Evolutionary conservation across 2,797 vertebrate species (phyloP), one percentile per base, ranked within the genome.

Genomic region (Alosa sapidissima): DNA sequence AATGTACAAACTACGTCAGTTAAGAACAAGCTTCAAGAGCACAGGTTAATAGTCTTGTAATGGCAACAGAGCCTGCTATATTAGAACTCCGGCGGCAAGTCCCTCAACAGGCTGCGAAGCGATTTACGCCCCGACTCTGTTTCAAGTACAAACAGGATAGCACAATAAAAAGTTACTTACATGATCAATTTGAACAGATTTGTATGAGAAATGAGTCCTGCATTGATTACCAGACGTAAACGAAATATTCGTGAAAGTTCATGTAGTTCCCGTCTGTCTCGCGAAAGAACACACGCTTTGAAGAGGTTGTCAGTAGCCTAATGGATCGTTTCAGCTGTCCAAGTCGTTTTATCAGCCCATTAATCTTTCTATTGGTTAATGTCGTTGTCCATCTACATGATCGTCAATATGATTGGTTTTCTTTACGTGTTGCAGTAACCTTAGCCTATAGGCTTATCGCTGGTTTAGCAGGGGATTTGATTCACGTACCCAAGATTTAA

Each of bases 71-170:
- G 33, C 13, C 33, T 72, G 33, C 13, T 19, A 41, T 33, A 72
- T 28, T 72, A 3, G 14, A 78, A 45, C 36, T 78, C n/a, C 21
- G 28, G 28, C 28, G 68, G 13, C 68, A 78, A 47, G 36, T 41
- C 16, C 41, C 16, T 47, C 72, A 78, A 78, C 72, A 78, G 72
- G 72, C 41, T 78, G 72, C 19, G 19, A 78, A 78, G 72, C 41
- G 21, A 78, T 47, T 21, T 21, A 78, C 36, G 7, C 72, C 7
- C 36, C 19, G 72, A 45, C 16, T 78, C 6, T 6, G 36, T 47
- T 47, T 21, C 72, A 45, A 47, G 72, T 75, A 41, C 4, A 78
- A 78, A 78, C 41, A 47, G 16, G 7, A 21, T 45, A 36, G 14
- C 19, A 36, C 5, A 21, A 21, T 78, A 78, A 45, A 47, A 10